These are phyloP conservation scores for human DNA, from an alignment of 2,113 vertebrate genomes.

Conservation along the genomic window GRCh38 chr2:205414501-205415000, in stretches of 20 bases:
- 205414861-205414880: conserved; percentile 58
- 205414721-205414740: conserved; percentile 53
- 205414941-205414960: conserved; percentile 14
- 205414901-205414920: conserved; percentile 45
- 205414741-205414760: conserved; percentile 77
- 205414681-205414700: conserved; percentile 74
- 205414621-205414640: conserved; percentile 48
- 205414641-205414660: conserved; percentile 68
- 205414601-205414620: conserved; percentile 53
- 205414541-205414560: background rate
- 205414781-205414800: conserved; percentile 57
- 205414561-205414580: conserved; percentile 25
- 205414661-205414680: conserved; percentile 77
- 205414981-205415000: conserved; percentile 65
- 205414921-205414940: conserved; percentile 33
- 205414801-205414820: conserved; percentile 43
- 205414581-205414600: conserved; percentile 12
- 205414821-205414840: background rate
- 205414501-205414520: conserved; percentile 33
- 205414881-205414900: conserved; percentile 36
- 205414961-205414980: conserved; percentile 27
- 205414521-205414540: background rate
- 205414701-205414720: conserved; percentile 76
- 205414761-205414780: conserved; percentile 69
- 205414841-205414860: conserved; percentile 46